Conservation (phyloP, 2,113 vertebrate genomes). For the Rhinopithecus roxellana region DNA sequence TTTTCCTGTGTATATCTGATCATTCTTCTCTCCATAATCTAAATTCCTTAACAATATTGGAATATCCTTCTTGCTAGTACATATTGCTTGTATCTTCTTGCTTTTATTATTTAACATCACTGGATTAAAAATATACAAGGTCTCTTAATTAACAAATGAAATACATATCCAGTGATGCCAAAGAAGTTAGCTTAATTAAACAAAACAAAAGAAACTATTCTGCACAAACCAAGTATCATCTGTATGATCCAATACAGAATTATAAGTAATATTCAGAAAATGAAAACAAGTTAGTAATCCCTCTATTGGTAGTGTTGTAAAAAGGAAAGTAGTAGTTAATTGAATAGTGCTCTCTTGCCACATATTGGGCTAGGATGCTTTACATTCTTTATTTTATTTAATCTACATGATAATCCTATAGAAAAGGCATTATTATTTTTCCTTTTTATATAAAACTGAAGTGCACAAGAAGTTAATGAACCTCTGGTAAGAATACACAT, state of each 20-base stretch:
- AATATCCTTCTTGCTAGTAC: slow-evolving; percentile 7
- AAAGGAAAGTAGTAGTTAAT: neutral
- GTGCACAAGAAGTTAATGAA: neutral
- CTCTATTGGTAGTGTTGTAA: neutral
- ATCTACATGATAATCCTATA: neutral
- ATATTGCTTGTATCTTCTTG: neutral
- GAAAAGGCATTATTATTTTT: neutral
- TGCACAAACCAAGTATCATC: slow-evolving; percentile 7
- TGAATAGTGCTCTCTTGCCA: neutral
- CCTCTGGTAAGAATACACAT: neutral
- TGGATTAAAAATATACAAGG: neutral
- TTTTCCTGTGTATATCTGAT: neutral
- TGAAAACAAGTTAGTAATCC: neutral
- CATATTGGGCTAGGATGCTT: neutral
- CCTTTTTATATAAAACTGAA: neutral
- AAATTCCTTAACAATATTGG: neutral
- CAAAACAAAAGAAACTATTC: neutral
- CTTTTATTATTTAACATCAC: neutral
- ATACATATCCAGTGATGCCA: neutral
- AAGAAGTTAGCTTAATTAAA: slow-evolving; percentile 11
- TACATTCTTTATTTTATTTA: slow-evolving; percentile 28
- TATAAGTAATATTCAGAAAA: slow-evolving; percentile 4
- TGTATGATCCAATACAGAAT: neutral
- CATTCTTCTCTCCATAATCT: neutral
- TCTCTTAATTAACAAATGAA: slow-evolving; percentile 16